These are phyloP conservation scores for Pangasius macronema DNA, from an alignment of 2,797 vertebrate species.

Conservation along the genomic window DNA sequence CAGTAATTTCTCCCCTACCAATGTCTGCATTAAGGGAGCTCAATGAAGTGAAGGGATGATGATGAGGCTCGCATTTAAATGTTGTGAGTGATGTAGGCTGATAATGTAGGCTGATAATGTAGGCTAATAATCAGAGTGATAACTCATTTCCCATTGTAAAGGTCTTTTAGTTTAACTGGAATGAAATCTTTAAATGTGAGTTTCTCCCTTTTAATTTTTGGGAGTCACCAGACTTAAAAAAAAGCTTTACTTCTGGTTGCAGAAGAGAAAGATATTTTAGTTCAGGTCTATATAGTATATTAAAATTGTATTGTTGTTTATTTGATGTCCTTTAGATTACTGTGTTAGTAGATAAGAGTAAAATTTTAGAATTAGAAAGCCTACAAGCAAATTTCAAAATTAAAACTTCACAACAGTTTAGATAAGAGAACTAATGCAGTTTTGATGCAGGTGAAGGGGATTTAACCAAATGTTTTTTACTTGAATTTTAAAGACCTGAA, in stretches of 20 bases:
- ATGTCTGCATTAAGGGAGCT: neutral
- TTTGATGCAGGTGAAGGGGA: neutral
- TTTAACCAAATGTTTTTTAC: neutral
- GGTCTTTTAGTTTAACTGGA: neutral
- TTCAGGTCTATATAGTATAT: neutral
- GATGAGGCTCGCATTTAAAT: neutral
- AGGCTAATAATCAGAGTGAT: neutral
- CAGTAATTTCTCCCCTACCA: neutral
- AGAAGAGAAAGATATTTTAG: neutral
- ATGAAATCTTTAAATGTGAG: neutral
- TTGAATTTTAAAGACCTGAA: neutral
- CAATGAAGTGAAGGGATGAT: neutral
- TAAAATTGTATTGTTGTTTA: neutral
- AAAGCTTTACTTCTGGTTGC: neutral
- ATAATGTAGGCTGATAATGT: no score
- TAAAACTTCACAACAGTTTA: neutral
- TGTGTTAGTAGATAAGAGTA: neutral
- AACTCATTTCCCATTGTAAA: neutral
- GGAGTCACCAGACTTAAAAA: neutral
- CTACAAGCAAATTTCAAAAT: neutral
- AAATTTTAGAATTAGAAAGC: no score
- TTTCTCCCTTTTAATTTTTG: neutral
- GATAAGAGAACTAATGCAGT: neutral
- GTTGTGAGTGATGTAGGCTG: neutral
- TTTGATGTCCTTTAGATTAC: neutral